A percentile compares a stretch with the other conserved stretches of the same genome.
These are phyloP conservation scores for Byasa hedistus DNA, from an alignment of 2,888 invertebrate genomes.

Conservation along the genomic window DNA sequence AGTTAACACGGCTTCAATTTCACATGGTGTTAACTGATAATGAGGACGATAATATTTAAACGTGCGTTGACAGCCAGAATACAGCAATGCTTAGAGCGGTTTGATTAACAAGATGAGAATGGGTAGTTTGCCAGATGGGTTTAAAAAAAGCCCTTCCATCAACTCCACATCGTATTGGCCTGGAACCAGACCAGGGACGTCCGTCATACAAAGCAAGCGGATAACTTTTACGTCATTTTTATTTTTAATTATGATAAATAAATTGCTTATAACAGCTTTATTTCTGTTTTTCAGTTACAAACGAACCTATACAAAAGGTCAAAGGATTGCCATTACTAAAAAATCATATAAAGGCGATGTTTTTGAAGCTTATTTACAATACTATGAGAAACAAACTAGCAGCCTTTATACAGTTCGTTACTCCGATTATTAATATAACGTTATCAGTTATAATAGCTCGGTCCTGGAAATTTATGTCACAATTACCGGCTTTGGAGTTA, in stretches of 20 bases:
- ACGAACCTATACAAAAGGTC: conserved; percentile 63
- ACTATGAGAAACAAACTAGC: conserved; percentile 64
- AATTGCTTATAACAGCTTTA: not conserved
- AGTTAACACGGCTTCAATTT: too few relatives aligned
- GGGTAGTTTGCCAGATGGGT: too few relatives aligned
- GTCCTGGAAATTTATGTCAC: conserved; percentile 71
- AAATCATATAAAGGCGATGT: conserved; percentile 73
- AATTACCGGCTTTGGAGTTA: conserved; percentile 81
- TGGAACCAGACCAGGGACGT: too few relatives aligned
- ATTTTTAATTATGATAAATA: not conserved
- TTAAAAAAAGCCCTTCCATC: too few relatives aligned
- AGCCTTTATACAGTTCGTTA: conserved; percentile 66
- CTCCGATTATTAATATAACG: conserved; percentile 68
- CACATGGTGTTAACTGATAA: too few relatives aligned
- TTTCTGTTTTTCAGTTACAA: conserved; percentile 49
- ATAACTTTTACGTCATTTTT: not conserved
- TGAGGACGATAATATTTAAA: too few relatives aligned
- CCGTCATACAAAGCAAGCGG: too few relatives aligned
- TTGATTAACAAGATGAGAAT: too few relatives aligned
- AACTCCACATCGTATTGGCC: too few relatives aligned
- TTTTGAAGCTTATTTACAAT: conserved; percentile 64
- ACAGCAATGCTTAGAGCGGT: too few relatives aligned
- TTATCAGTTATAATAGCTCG: conserved; percentile 67
- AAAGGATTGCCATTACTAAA: conserved; percentile 59
- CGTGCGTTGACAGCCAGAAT: too few relatives aligned